These are phyloP conservation scores for Dysmachus trigonus DNA, from an alignment of 2,888 invertebrate species.

Conservation along the genomic window DNA sequence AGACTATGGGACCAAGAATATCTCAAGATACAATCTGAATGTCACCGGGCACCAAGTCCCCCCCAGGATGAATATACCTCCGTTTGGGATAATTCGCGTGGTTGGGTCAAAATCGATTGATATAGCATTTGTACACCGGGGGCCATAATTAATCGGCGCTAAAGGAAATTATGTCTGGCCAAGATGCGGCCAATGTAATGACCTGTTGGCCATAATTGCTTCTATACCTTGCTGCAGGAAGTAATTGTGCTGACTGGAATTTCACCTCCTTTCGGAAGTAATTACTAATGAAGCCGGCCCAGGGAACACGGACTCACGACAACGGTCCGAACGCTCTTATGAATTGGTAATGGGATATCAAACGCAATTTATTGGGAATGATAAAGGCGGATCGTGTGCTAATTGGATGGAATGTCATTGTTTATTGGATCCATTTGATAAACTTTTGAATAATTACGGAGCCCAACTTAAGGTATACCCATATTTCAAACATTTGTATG, in stretches of 20 bases:
- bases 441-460: neutral
- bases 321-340: too few relatives aligned
- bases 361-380: slow-evolving; percentile 14
- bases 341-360: slow-evolving; percentile 7
- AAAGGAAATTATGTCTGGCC: slow-evolving; percentile 17
- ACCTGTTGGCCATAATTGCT: slow-evolving; percentile 11
- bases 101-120: slow-evolving; percentile 29
- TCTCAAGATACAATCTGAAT: neutral
- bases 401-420: slow-evolving; percentile 6
- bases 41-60: too few relatives aligned
- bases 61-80: neutral
- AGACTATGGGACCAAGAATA: neutral
- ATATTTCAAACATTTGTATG: neutral
- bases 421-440: neutral
- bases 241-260: slow-evolving; percentile 27
- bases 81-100: slow-evolving; percentile 7
- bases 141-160: slow-evolving; percentile 17
- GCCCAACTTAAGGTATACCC: neutral
- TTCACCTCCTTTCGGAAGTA: slow-evolving; percentile 16
- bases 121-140: slow-evolving; percentile 16
- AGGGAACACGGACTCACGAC: neutral
- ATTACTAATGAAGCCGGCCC: slow-evolving; percentile 25
- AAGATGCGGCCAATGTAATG: neutral
- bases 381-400: neutral
- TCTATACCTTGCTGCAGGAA: slow-evolving; percentile 22